A percentile compares a stretch with the other conserved stretches of the same genome.
Conservation (phyloP, 2,797 vertebrate species). For the Schizopygopsis malacanthus region DNA sequence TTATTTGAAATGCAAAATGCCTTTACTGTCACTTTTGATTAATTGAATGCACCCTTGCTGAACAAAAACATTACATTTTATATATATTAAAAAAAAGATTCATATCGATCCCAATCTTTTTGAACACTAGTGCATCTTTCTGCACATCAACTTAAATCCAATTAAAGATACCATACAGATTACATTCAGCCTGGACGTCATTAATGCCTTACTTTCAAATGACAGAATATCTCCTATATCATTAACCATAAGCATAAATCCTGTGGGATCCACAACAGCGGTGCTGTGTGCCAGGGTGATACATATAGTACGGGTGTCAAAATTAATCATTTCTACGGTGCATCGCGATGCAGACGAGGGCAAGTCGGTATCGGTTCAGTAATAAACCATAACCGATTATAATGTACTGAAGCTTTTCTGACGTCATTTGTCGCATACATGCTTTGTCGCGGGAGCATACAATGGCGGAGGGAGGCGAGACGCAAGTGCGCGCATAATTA, state of each 20-base stretch:
- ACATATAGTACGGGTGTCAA: no score
- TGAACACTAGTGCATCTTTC: not conserved
- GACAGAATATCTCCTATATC: not conserved
- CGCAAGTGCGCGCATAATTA: no score
- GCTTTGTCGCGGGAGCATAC: no score
- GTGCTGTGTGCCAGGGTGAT: constrained; percentile 20
- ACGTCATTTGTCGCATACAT: no score
- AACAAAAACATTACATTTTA: not conserved
- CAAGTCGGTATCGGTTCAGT: no score
- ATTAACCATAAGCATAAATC: not conserved
- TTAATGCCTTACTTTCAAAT: not conserved
- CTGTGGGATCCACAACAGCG: not conserved
- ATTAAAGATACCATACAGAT: not conserved
- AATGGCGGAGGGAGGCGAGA: no score
- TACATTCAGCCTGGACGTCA: not conserved
- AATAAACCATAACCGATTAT: no score
- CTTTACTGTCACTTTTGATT: not conserved
- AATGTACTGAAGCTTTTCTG: no score
- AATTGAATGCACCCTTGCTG: not conserved
- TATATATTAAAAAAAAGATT: not conserved
- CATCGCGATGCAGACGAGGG: no score
- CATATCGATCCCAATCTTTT: not conserved
- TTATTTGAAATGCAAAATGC: not conserved
- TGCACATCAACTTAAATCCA: not conserved
- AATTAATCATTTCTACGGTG: no score